Conservation (phyloP, 2,888 invertebrate species). For the Empis stercorea region DNA sequence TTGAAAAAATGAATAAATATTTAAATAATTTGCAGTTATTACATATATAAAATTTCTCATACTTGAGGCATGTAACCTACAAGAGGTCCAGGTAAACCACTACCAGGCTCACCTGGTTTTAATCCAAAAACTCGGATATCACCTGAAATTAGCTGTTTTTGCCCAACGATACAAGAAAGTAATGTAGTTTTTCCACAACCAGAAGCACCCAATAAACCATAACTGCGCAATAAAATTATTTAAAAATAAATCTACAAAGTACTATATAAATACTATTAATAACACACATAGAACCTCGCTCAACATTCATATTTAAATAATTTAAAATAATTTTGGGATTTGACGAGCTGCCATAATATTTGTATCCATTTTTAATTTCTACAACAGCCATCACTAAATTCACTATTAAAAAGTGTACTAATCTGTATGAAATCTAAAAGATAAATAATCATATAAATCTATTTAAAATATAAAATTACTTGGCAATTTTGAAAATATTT, state of each 20-base stretch:
- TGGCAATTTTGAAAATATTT: too few relatives aligned
- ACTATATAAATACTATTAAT: not conserved
- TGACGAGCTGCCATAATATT: constrained; percentile 48
- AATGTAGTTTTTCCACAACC: constrained; percentile 87
- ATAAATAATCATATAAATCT: too few relatives aligned
- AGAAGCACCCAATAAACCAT: constrained; percentile 77
- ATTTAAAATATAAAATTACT: too few relatives aligned
- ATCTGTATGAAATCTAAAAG: too few relatives aligned
- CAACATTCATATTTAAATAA: constrained; percentile 59
- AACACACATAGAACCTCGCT: constrained; percentile 59
- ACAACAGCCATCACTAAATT: constrained; percentile 41
- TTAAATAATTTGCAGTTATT: not conserved
- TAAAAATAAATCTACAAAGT: not conserved
- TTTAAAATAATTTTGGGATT: constrained; percentile 48
- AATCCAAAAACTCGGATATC: constrained; percentile 63
- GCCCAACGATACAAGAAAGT: constrained; percentile 71
- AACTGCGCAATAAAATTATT: too few relatives aligned
- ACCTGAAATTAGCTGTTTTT: constrained; percentile 58
- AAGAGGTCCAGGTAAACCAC: constrained; percentile 53
- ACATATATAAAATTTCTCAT: not conserved
- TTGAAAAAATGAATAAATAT: constrained; percentile 4
- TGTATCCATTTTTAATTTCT: constrained; percentile 52
- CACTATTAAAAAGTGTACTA: too few relatives aligned
- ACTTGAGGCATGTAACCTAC: constrained; percentile 90
- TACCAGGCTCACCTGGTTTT: constrained; percentile 51